Percentiles rank a stretch among this genome's conserved stretches.
Evolutionary conservation across 2,113 vertebrate species (phyloP).

Genomic region (Progne subis): DNA sequence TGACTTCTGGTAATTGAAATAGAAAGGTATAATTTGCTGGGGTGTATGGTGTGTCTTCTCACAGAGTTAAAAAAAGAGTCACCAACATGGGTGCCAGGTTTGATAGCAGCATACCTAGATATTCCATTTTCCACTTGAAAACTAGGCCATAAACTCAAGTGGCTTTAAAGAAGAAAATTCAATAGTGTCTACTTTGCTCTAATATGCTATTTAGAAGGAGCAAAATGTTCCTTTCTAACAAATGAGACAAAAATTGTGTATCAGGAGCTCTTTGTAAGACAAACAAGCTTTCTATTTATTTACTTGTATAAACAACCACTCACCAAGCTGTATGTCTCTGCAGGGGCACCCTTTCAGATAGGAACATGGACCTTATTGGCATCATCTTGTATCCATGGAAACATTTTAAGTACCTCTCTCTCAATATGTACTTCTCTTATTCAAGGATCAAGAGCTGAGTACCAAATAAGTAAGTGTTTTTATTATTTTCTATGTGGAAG

Average conservation of each 20-base stretch:
- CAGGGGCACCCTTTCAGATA: slow-evolving; percentile 80
- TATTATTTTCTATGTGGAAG: slow-evolving; percentile 77
- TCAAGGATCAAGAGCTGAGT: slow-evolving; percentile 79
- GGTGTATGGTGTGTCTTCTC: not conserved
- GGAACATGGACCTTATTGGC: slow-evolving; percentile 82
- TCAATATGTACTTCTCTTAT: slow-evolving; percentile 79
- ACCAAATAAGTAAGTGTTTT: slow-evolving; percentile 82
- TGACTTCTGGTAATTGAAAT: not conserved
- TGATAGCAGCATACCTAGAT: not conserved
- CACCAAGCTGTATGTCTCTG: slow-evolving; percentile 71
- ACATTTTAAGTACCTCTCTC: slow-evolving; percentile 84
- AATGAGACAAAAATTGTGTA: slow-evolving; percentile 63
- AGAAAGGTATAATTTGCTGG: not conserved
- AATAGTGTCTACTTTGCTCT: slow-evolving; percentile 10
- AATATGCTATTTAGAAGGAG: slow-evolving; percentile 29
- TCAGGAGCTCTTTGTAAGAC: slow-evolving; percentile 77
- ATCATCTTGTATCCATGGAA: slow-evolving; percentile 91
- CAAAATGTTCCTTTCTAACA: slow-evolving; percentile 8
- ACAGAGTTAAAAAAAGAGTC: not conserved
- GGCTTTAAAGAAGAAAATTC: not conserved
- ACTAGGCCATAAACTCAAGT: slow-evolving; percentile 10
- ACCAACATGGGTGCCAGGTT: not conserved
- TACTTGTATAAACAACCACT: slow-evolving; percentile 80
- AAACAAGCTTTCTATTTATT: slow-evolving; percentile 82
- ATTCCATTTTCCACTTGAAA: slow-evolving; percentile 33